Base-by-base conservation (phyloP, 2,113 vertebrate genomes). In the Marmota flaviventris region DNA sequence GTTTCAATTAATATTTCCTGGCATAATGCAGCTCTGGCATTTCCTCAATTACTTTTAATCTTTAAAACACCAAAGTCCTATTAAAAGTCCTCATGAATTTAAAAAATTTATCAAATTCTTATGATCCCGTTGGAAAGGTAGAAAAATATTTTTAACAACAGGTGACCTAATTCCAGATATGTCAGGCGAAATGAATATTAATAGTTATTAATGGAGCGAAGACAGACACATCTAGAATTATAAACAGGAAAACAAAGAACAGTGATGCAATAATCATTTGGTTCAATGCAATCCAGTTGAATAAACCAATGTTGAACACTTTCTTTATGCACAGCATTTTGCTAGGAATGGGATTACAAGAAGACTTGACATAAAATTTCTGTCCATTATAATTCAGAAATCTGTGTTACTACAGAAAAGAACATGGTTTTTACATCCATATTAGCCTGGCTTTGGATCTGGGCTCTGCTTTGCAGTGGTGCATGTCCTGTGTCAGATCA, bases 61-160 rank as follows among this genome's bases (percentile, higher is more conserved):
- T 86, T 88, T 72, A 72, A 92, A 88, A 82, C 6, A 25, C 85
- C 37, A 69, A 94, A 82, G 17, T 63, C 69, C 29, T 78, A 53
- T 67, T 95, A 85, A 89, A 95, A 95, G 25, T 8, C 34, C 34
- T 89, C 56, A 69, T 72, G 51, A 93, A 75, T 76, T 97, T 83
- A 45, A 93, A 75, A 6, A 22, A 78, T 81, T 92, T 87, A 0
- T 56, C 51, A 87, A 95, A 90, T 85, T 89, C 20, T 82, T 81
- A 8, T 73, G 81, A 83, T 45, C 42, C 67, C 37, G 94, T 85
- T 69, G 17, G 51, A 97, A 93, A 83, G 17, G 0, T 72, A 61
- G 27, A 83, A 86, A 90, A 89, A 78, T 89, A 82, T 89, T 73
- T 89, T 83, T 92, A 65, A 84, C 27, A 94, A 85, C 48, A 93